Evolutionary conservation across 35 echinoderm and acorn worm species (phyloP).

Genomic region (Heliocidaris erythrogramma): DNA sequence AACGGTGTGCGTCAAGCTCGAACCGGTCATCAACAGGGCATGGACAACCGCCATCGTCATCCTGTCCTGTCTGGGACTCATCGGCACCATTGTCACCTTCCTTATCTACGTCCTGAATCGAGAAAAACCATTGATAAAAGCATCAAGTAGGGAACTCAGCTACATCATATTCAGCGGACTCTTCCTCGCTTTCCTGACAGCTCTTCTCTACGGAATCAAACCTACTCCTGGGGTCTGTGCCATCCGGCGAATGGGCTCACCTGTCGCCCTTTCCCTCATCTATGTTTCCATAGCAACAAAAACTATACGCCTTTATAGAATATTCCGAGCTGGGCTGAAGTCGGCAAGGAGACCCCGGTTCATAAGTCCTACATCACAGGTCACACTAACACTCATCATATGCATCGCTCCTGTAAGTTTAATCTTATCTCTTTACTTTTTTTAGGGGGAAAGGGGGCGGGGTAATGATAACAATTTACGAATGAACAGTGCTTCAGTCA

Average conservation of each 20-base stretch:
- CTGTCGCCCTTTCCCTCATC: slow-evolving; percentile 68
- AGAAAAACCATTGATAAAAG: slow-evolving; percentile 89
- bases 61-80: slow-evolving; percentile 52
- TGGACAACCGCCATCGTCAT: slow-evolving; percentile 63
- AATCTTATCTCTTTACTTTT: not conserved
- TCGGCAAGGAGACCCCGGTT: slow-evolving; percentile 84
- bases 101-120: slow-evolving; percentile 68
- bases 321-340: slow-evolving; percentile 80
- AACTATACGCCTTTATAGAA: slow-evolving; percentile 88
- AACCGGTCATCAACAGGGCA: slow-evolving; percentile 39
- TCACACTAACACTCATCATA: slow-evolving; percentile 66
- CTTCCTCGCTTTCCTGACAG: slow-evolving; percentile 66
- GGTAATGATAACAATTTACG: no score
- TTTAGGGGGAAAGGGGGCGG: no score
- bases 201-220: slow-evolving; percentile 54
- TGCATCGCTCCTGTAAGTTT: slow-evolving; percentile 75
- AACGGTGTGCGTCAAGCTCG: slow-evolving; percentile 55
- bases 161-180: slow-evolving; percentile 79
- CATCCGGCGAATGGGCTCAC: slow-evolving; percentile 67
- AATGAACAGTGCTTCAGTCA: no score
- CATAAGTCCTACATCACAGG: slow-evolving; percentile 86
- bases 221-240: slow-evolving; percentile 69
- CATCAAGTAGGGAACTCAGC: slow-evolving; percentile 86
- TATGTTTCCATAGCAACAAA: slow-evolving; percentile 85
- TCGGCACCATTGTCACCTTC: slow-evolving; percentile 59